Evolutionary conservation across 1,140 invertebrate genomes (phyloP).

Genomic region (Megalonaias nervosa): DNA sequence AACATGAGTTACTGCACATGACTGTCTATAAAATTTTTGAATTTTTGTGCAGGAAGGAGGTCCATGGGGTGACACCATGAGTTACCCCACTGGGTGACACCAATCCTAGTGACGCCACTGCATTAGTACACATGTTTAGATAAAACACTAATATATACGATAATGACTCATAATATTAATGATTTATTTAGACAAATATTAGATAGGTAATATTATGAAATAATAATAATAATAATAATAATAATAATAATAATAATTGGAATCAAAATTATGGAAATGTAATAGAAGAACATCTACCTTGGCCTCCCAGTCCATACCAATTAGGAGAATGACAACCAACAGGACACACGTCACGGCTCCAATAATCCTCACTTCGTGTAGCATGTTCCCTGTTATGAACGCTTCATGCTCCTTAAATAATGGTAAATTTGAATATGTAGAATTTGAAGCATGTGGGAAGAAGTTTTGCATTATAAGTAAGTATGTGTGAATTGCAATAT

Average conservation of each 20-base stretch:
- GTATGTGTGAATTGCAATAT: not conserved
- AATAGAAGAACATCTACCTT: constrained; percentile 60
- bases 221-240: not conserved
- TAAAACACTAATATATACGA: too few species aligned
- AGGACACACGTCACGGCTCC: constrained; percentile 71
- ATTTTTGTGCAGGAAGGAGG: too few species aligned
- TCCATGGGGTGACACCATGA: too few species aligned
- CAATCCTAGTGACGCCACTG: not conserved
- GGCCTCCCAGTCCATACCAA: constrained; percentile 74
- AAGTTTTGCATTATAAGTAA: too few species aligned
- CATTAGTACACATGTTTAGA: not conserved
- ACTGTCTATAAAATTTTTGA: too few species aligned
- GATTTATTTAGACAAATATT: not conserved
- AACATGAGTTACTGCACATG: too few species aligned
- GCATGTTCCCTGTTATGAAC: constrained; percentile 58
- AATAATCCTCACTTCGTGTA: constrained; percentile 76
- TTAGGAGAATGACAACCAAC: constrained; percentile 65
- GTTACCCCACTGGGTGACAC: too few species aligned
- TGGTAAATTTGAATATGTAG: too few species aligned
- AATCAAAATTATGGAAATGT: not conserved
- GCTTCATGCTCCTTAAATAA: constrained; percentile 51
- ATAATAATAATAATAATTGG: not conserved
- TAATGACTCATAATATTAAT: not conserved
- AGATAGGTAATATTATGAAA: not conserved
- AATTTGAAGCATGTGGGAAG: too few species aligned